phyloP scores from a whole-genome alignment of 2,797 vertebrate species.

The Aplochiton taeniatus region DNA sequence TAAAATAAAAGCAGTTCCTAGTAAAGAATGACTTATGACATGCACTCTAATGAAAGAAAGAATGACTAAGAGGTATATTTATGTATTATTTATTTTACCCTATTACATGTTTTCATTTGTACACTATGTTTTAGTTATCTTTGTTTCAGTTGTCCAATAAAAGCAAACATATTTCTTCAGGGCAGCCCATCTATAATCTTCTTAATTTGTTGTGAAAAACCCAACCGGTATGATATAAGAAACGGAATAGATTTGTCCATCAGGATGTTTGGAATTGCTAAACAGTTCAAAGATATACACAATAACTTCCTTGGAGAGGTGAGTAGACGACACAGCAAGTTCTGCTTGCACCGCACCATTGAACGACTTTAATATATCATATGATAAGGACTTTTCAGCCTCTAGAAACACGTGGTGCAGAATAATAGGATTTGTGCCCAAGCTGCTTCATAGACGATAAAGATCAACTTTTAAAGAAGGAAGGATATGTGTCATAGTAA shows the following conservation, averaged over 20 bases:
- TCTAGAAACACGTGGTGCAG: slow-evolving; percentile 28
- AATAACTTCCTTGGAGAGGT: neutral
- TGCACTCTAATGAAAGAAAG: slow-evolving; percentile 53
- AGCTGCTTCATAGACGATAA: too few relatives aligned
- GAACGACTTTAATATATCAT: neutral
- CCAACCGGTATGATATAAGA: neutral
- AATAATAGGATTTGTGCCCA: too few relatives aligned
- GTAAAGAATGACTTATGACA: slow-evolving; percentile 59
- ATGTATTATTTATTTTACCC: slow-evolving; percentile 52
- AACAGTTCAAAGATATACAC: slow-evolving; percentile 5
- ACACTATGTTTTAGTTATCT: slow-evolving; percentile 65
- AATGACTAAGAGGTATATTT: slow-evolving; percentile 54
- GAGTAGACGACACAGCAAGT: neutral
- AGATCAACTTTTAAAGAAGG: too few relatives aligned
- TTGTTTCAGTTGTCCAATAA: slow-evolving; percentile 70
- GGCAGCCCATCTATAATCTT: slow-evolving; percentile 4
- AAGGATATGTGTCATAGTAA: neutral
- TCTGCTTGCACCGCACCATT: slow-evolving; percentile 63
- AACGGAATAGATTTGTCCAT: neutral
- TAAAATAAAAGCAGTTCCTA: slow-evolving; percentile 66
- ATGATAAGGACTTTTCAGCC: slow-evolving; percentile 44
- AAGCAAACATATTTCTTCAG: slow-evolving; percentile 72
- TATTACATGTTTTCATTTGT: slow-evolving; percentile 61
- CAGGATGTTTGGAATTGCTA: slow-evolving; percentile 21
- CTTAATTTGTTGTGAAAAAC: neutral